Evolutionary conservation across 2,113 vertebrate genomes (phyloP).

Genomic region (Nothobranchius kuhntae): DNA sequence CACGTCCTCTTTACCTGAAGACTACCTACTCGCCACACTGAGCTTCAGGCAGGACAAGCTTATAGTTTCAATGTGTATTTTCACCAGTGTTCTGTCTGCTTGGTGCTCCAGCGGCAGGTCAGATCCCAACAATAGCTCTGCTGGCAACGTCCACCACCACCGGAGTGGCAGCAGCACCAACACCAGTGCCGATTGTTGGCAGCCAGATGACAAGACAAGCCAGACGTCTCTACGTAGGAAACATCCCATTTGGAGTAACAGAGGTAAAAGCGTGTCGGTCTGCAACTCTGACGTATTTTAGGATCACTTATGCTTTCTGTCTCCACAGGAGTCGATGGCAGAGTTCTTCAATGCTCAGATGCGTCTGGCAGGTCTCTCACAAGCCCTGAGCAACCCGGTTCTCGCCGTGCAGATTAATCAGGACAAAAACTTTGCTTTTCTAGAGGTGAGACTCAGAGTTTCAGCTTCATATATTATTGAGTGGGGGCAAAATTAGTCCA

Average conservation of each 20-base stretch:
- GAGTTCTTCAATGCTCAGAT: conserved; percentile 83
- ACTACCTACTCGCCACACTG: too few relatives aligned
- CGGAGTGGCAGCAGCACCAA: conserved; percentile 67
- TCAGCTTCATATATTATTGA: neutral
- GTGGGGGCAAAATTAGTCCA: too few relatives aligned
- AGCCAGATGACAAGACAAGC: conserved; percentile 82
- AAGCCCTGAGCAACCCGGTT: conserved; percentile 78
- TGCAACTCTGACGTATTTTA: too few relatives aligned
- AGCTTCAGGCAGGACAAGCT: too few relatives aligned
- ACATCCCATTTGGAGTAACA: conserved; percentile 79
- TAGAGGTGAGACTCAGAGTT: conserved; percentile 64
- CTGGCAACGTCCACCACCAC: conserved; percentile 69
- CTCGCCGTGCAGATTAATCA: conserved; percentile 82
- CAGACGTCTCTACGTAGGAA: conserved; percentile 80
- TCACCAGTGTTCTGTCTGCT: neutral
- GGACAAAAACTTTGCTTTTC: conserved; percentile 82
- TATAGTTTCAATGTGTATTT: too few relatives aligned
- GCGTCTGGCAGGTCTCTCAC: conserved; percentile 77
- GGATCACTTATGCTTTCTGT: neutral
- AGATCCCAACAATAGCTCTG: conserved; percentile 76
- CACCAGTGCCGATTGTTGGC: conserved; percentile 75
- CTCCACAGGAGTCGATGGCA: conserved; percentile 77
- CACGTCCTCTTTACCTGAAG: too few relatives aligned
- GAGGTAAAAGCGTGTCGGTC: conserved; percentile 52
- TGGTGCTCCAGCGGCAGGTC: conserved; percentile 61